phyloP scores from a whole-genome alignment of 92 coral and sea anemone species.

The Muricea muricata region DNA sequence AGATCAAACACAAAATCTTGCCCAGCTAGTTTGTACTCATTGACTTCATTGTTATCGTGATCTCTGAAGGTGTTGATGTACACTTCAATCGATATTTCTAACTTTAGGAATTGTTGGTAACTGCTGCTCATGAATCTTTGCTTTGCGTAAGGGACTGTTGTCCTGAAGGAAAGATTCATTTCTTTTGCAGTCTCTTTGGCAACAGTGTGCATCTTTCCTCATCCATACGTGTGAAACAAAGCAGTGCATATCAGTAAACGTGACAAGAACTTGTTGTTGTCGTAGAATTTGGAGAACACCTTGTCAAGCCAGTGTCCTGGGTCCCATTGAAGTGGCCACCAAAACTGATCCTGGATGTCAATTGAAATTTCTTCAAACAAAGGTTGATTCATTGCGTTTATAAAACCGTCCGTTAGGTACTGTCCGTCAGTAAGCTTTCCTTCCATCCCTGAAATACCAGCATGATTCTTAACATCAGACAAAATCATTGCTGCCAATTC shows the following conservation, averaged over 20 bases:
- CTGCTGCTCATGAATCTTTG: slow-evolving; percentile 44
- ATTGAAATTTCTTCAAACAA: slow-evolving; percentile 3
- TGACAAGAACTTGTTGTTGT: not conserved
- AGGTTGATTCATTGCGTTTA: slow-evolving; percentile 25
- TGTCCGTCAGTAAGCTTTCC: slow-evolving; percentile 33
- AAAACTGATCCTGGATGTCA: not conserved
- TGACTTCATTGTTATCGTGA: slow-evolving; percentile 16
- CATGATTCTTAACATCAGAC: slow-evolving; percentile 3
- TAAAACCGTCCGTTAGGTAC: slow-evolving; percentile 18
- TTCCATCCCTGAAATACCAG: slow-evolving; percentile 3
- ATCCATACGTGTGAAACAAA: slow-evolving; percentile 8
- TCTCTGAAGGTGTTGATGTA: slow-evolving; percentile 33
- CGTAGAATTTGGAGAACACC: no score
- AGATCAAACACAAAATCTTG: slow-evolving; percentile 35
- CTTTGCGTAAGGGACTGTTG: slow-evolving; percentile 31
- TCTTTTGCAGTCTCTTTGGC: slow-evolving; percentile 33
- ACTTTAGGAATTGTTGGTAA: slow-evolving; percentile 30
- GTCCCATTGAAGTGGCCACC: slow-evolving; percentile 42
- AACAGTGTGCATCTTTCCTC: slow-evolving; percentile 27
- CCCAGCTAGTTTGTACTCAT: slow-evolving; percentile 33
- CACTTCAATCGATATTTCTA: slow-evolving; percentile 26
- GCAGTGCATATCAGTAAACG: not conserved
- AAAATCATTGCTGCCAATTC: slow-evolving; percentile 8
- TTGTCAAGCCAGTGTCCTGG: slow-evolving; percentile 37
- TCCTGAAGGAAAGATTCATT: slow-evolving; percentile 23